Base-by-base conservation (phyloP, 2,113 vertebrate species). In the Dasypus novemcinctus region DNA sequence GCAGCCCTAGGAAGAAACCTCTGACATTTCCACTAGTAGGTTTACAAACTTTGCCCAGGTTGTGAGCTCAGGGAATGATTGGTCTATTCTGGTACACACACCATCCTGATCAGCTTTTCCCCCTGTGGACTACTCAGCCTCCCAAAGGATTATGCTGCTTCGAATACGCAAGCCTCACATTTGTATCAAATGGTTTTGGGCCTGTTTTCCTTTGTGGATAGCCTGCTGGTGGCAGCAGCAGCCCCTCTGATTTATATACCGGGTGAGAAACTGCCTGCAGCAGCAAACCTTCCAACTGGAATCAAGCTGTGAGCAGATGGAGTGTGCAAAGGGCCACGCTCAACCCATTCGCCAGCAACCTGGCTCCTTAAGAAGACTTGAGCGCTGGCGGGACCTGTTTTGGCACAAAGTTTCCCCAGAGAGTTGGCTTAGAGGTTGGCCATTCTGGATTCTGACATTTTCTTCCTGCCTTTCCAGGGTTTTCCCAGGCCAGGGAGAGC, bases 171-270 rank as follows among this genome's bases (percentile, higher is more conserved):
- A 54, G 54, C 49, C 87, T 75, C 23, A 13, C 6, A 49, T 93
- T 46, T 17, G 17, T 79, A 66, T 25, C 21, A 29, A 49, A 63
- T 3, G 11, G 61, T 54, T 10, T 25, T 0, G 4, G 86, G 43
- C 29, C 59, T 59, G 63, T 11, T 64, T 97, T 95, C 84, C 8
- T 88, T 93, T 93, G 92, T 83, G 36, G 61, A 23, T 54, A 87
- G 72, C 98, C 97, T 97, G 96, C 95, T 90, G 97, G 91, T 97
- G 97, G 97, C 96, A 95, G 97, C 46, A 96, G 71, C 82, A 92
- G 75, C 91, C 95, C 97, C 96, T 87, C 57, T 59, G 94, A 85
- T 8, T 13, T 23, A 59, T 23, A 13, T 1, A 25, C 38, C 31
- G 69, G 31, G 71, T 66, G 66, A 78, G 79, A 94, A 52, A 52